Evolutionary conservation across 2,113 vertebrate species (phyloP), one percentile per base, ranked within the genome.

Genomic region (Bubalus kerabau): DNA sequence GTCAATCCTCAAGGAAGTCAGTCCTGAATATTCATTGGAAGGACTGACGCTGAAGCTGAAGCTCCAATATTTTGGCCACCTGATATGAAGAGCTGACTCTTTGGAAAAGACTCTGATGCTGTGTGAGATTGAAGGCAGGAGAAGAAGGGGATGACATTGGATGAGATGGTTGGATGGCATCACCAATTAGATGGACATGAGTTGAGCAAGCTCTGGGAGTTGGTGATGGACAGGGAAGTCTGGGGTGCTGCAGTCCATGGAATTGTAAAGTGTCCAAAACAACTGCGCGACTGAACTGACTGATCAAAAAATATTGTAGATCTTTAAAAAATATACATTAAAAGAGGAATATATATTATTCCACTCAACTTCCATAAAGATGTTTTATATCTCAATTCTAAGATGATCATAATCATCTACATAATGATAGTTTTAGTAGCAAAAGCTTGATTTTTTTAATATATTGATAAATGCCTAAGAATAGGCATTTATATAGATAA

Each of bases 301-400:
- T 23, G 5, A 71, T 9, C 9, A 23, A 71, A 97, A 92, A 97
- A 67, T 76, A 40, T 94, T 98, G 52, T 56, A 97, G 92, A 13
- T 96, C 96, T 98, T 93, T 71, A 64, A 98, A 71, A 93, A 94
- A 91, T 43, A 46, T 10, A 60, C 19, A 59, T n/a, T n/a, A 62
- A 89, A 97, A 87, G 93, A 92, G 85, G 96, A 84, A 82, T 97
- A 74, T 83, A 52, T 76, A 84, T 97, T 87, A 48, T 43, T 80
- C 36, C 24, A 67, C 26, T 30, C 56, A 87, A 78, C 48, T 96
- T 83, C 81, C 97, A n/a, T 78, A 94, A 96, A 98, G 96, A 96
- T 97, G 89, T 48, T 93, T 1, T 24, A 48, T 28, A 78, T 87
- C 5, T 32, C 43, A 81, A 0, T 87, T 87, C 96, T 26, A 85